Evolutionary conservation across 2,888 invertebrate genomes (phyloP).

Genomic region (Acrocera orbiculus): DNA sequence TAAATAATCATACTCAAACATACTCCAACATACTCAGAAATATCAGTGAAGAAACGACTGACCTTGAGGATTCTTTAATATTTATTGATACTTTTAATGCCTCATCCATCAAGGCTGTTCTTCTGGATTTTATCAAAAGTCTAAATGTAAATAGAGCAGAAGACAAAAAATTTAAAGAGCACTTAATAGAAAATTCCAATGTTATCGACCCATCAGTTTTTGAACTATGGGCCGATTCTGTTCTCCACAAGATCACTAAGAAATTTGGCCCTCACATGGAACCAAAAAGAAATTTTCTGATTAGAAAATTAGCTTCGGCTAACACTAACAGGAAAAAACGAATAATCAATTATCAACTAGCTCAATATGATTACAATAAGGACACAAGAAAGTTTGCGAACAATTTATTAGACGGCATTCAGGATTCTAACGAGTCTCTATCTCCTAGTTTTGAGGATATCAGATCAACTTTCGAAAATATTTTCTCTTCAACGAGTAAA

Average conservation of each 20-base stretch:
- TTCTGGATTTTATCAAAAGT: not conserved
- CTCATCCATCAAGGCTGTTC: too few species aligned
- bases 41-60: not conserved
- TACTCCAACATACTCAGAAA: not conserved
- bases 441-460: not conserved
- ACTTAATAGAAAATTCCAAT: not conserved
- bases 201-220: not conserved
- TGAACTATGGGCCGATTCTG: not conserved
- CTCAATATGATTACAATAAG: not conserved
- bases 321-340: constrained; percentile 11
- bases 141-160: not conserved
- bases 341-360: not conserved
- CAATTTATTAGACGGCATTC: not conserved
- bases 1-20: not conserved
- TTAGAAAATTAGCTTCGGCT: not conserved
- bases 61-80: not conserved
- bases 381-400: not conserved
- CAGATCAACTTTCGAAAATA: not conserved
- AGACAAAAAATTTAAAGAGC: not conserved
- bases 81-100: too few species aligned
- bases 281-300: not conserved
- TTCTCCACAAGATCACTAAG: not conserved
- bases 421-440: not conserved
- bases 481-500: not conserved
- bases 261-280: not conserved